A percentile compares a stretch with the other conserved stretches of the same genome.
Evolutionary conservation across 2,797 vertebrate species (phyloP).

Genomic region (Gymnocypris eckloni): DNA sequence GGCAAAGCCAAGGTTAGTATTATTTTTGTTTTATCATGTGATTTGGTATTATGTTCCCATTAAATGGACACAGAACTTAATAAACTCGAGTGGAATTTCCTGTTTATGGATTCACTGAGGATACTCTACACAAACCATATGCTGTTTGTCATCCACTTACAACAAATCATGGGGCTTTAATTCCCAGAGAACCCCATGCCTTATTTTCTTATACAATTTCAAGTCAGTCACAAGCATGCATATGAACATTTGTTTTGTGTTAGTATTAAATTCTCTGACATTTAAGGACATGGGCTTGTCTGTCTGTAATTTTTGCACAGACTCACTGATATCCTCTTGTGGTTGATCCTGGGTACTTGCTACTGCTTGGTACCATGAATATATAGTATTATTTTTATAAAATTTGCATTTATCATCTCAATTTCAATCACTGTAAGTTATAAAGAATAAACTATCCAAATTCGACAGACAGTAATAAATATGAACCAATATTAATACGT

Average conservation of each 20-base stretch:
- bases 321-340: slow-evolving; percentile 12
- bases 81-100: slow-evolving; percentile 70
- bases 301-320: neutral
- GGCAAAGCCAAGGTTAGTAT: slow-evolving; percentile 85
- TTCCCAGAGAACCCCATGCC: neutral
- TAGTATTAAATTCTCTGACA: neutral
- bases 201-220: neutral
- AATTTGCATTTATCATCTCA: neutral
- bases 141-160: slow-evolving; percentile 35
- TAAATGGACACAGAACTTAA: slow-evolving; percentile 61
- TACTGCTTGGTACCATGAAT: neutral
- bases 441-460: neutral
- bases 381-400: neutral
- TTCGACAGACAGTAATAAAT: neutral
- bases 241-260: neutral
- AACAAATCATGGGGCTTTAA: slow-evolving; percentile 26
- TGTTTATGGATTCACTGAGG: slow-evolving; percentile 63
- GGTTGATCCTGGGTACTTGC: neutral
- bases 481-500: slow-evolving; percentile 34
- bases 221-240: neutral
- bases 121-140: slow-evolving; percentile 50
- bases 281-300: neutral
- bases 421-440: neutral
- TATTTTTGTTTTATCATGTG: slow-evolving; percentile 7
- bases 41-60: slow-evolving; percentile 16